Conservation (phyloP, 1,140 invertebrate genomes). For the Hylaeus anthracinus region DNA sequence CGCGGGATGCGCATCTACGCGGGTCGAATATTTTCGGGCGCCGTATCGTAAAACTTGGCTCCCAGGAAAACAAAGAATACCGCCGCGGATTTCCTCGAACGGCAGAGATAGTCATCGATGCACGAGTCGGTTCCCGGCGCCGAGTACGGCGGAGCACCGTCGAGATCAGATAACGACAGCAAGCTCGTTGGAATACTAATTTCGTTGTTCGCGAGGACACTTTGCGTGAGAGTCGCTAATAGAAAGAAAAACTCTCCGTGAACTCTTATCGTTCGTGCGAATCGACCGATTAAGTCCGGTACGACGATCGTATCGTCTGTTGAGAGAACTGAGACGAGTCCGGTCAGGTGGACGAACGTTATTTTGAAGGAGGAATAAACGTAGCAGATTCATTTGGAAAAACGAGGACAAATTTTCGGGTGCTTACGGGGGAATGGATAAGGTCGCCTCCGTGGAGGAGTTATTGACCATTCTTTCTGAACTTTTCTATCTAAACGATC, state of each 20-base stretch:
- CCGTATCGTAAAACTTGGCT: conserved; percentile 33
- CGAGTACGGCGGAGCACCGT: not conserved
- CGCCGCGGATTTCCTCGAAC: conserved; percentile 27
- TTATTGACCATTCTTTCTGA: no score
- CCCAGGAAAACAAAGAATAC: not conserved
- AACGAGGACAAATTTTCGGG: no score
- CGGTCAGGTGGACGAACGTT: no score
- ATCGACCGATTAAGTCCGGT: no score
- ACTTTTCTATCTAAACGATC: no score
- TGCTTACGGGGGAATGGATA: no score
- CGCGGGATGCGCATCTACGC: not conserved
- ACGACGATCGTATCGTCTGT: no score
- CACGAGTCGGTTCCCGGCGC: not conserved
- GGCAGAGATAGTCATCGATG: conserved; percentile 29
- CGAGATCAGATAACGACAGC: conserved; percentile 26
- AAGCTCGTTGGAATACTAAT: conserved; percentile 35
- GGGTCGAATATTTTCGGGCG: conserved; percentile 16
- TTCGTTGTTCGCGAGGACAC: conserved; percentile 1
- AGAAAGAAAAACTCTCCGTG: not conserved
- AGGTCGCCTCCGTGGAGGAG: no score
- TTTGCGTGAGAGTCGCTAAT: conserved; percentile 20
- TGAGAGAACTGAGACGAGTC: no score
- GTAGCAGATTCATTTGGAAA: no score
- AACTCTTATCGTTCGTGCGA: not conserved
- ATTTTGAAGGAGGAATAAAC: no score